Base-by-base conservation (phyloP, 2,888 invertebrate species). In the Ceraclea dissimilis region DNA sequence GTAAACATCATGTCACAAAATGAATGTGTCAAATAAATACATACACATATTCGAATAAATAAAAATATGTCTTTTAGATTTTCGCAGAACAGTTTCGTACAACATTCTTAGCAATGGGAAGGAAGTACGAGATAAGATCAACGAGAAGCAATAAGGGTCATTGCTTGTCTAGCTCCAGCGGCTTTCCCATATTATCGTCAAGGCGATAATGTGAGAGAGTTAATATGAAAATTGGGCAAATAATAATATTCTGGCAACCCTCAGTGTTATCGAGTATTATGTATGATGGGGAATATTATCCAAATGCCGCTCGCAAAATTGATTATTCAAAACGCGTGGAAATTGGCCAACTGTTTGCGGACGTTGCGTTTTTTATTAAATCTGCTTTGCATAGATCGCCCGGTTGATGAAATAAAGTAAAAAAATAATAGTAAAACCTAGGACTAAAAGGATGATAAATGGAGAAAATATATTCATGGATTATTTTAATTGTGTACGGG, bases 261-360 rank as follows among this genome's bases (percentile, higher is more conserved):
- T 19, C 11, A 4, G 20, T 10, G 16, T 47, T 39, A 13, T 39
- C 8, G n/a, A 39, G 13, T 39, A 39, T 13, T 13, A 39, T 39
- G 39, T 13, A 39, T 39, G 39, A 39, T 39, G 39, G 39, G 2
- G 39, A 16, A 39, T 39, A 39, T n/a, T 39, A 39, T 39, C 16
- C 39, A 39, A 39, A 39, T 39, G 39, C 39, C 39, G 39, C 39
- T 39, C 16, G 20, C 46, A 19, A 49, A 49, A 49, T 49, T 49
- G 26, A 49, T 49, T 49, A 49, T 49, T 49, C 49, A 26, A n/a
- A 49, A 49, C 49, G 49, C 49, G 49, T 49, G 49, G 49, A 49
- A 49, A 49, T 49, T 26, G 20, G 49, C 49, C 49, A 49, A 49
- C 49, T 49, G 49, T 49, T 49, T 49, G 49, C 49, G 49, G 49